These are phyloP conservation scores for Thamnophis sirtalis DNA, from an alignment of 2,113 vertebrate species.

Conservation along the genomic window DNA sequence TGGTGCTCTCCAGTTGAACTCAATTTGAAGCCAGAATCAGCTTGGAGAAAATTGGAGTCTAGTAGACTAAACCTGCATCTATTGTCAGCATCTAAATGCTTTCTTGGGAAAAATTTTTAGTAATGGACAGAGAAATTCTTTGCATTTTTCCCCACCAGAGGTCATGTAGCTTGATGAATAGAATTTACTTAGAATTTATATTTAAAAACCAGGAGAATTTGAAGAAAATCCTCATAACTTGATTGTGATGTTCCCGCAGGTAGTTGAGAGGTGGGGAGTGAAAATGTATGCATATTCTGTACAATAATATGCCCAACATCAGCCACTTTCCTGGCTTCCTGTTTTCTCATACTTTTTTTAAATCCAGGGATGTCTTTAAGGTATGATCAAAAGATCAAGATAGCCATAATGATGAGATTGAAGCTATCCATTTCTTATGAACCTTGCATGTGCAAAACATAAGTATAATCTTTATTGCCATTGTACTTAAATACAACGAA, in stretches of 20 bases:
- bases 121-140: neutral
- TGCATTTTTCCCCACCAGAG: neutral
- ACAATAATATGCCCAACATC: neutral
- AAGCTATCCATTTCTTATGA: neutral
- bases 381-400: neutral
- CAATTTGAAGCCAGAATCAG: neutral
- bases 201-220: neutral
- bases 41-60: neutral
- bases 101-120: neutral
- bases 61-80: neutral
- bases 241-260: neutral
- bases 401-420: neutral
- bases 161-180: neutral
- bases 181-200: neutral
- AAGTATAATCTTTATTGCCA: too few relatives aligned
- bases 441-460: neutral
- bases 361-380: neutral
- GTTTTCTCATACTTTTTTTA: neutral
- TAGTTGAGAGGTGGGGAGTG: neutral
- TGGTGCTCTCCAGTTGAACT: neutral
- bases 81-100: neutral
- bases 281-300: neutral
- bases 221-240: neutral
- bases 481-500: too few relatives aligned
- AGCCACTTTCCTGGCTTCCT: neutral